Evolutionary conservation across 2,113 vertebrate genomes (phyloP).

Genomic region (Myrmecobius fasciatus): DNA sequence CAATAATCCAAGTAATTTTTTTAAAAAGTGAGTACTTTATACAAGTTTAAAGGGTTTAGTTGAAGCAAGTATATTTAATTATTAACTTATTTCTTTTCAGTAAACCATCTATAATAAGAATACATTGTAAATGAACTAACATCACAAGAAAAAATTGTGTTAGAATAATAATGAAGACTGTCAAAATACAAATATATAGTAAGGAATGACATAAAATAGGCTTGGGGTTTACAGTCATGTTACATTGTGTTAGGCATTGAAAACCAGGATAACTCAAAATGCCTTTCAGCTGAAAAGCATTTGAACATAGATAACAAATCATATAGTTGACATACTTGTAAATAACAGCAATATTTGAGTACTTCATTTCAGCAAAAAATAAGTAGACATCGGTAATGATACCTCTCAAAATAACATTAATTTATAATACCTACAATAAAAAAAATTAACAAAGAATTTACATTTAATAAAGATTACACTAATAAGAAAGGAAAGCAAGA

Average conservation of each 20-base stretch:
- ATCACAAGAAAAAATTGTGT: slow-evolving; percentile 78
- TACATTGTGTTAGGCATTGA: slow-evolving; percentile 83
- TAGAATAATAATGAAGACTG: slow-evolving; percentile 81
- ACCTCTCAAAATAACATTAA: slow-evolving; percentile 76
- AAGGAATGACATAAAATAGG: slow-evolving; percentile 85
- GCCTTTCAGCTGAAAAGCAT: slow-evolving; percentile 79
- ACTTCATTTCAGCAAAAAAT: slow-evolving; percentile 83
- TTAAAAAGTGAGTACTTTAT: not conserved
- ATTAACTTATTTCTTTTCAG: slow-evolving; percentile 66
- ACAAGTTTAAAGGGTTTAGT: not conserved
- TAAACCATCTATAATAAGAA: slow-evolving; percentile 85
- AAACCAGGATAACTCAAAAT: slow-evolving; percentile 80
- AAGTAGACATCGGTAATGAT: slow-evolving; percentile 79
- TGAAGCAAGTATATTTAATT: not conserved
- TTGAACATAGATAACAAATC: slow-evolving; percentile 85
- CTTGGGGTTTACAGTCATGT: slow-evolving; percentile 83
- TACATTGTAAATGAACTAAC: slow-evolving; percentile 80
- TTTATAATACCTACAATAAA: slow-evolving; percentile 80
- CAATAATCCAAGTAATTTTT: not conserved
- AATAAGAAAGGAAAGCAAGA: slow-evolving; percentile 68
- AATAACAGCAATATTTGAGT: slow-evolving; percentile 80
- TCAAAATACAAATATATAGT: slow-evolving; percentile 80
- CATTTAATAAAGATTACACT: slow-evolving; percentile 70
- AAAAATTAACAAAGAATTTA: slow-evolving; percentile 74
- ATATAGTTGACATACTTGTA: slow-evolving; percentile 81